Base-by-base conservation (phyloP, 2,113 vertebrate genomes). In the Nesoenas mayeri region DNA sequence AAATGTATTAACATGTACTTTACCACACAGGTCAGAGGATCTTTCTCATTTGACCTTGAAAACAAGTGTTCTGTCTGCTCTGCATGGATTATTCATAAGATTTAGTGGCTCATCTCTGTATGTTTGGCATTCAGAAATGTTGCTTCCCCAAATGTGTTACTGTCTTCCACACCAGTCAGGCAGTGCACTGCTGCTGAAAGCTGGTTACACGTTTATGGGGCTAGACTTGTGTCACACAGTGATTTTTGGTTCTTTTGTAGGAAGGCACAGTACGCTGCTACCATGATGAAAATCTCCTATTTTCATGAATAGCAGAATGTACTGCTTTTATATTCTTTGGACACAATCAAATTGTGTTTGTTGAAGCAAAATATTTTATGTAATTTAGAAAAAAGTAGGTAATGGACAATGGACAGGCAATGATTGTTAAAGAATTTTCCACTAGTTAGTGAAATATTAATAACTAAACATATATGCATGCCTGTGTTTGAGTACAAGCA, bases 51-150 rank as follows among this genome's bases (percentile, higher is more conserved):
- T 96, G 88, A 94, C 93, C 81, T 91, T 95, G 95, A 94, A 96
- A 96, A 95, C 71, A 94, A 96, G 88, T 88, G 88, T 96, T 96
- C 88, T 94, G 32, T 95, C 91, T 94, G 62, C 85, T 94, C 82
- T 94, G 85, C 91, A 93, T 93, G 91, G 95, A 95, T 93, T 94
- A 96, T 94, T 95, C 88, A 88, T 97, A 89, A 96, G 93, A 88
- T 94, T 95, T 96, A 94, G 64, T 88, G 92, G 60, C 75, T 94
- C 71, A 60, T 85, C 42, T 88, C 56, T 83, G 47, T 72, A 75
- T 78, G 21, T 88, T 42, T 93, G 82, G 72, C 56, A 71, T 85
- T 94, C 89, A 93, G 79, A 91, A 94, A 77, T 57, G 34, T 80
- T 79, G 17, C 53, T 93, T 96, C 85, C 60, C 44, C n/a, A 84